Percentiles rank a stretch among this genome's conserved stretches.
phyloP scores from a whole-genome alignment of 1,140 invertebrate genomes.

The Notospermus geniculatus region DNA sequence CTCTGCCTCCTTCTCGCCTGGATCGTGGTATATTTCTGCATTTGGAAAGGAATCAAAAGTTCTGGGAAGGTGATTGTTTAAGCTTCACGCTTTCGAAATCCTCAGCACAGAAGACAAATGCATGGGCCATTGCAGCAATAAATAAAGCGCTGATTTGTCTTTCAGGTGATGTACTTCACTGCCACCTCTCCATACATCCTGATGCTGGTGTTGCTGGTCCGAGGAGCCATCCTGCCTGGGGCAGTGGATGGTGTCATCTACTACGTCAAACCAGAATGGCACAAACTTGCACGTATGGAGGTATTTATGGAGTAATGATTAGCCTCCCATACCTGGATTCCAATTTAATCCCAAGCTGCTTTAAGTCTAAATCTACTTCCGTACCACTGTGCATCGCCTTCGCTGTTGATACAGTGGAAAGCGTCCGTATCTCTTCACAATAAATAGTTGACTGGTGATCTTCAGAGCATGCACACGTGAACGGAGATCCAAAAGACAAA shows the following conservation, averaged over 20 bases:
- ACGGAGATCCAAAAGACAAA: no score
- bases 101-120: no score
- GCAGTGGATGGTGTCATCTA: constrained; percentile 59
- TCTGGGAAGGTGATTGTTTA: constrained; percentile 91
- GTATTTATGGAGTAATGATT: no score
- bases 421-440: no score
- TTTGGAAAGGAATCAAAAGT: constrained; percentile 94
- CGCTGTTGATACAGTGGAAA: no score
- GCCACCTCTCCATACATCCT: constrained; percentile 54
- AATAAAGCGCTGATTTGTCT: constrained; percentile 32
- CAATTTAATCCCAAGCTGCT: no score
- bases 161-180: constrained; percentile 32
- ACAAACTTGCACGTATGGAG: constrained; percentile 12
- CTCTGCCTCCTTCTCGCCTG: constrained; percentile 82
- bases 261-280: constrained; percentile 80
- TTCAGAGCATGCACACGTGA: no score
- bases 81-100: no score
- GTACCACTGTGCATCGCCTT: no score
- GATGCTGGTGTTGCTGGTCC: constrained; percentile 46
- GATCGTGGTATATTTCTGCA: constrained; percentile 92
- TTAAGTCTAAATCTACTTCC: no score
- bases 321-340: no score
- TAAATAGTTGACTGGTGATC: no score
- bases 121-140: constrained; percentile 36
- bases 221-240: constrained; percentile 50